Conservation (phyloP, 2,113 vertebrate genomes). For the Elanus axillaris region DNA sequence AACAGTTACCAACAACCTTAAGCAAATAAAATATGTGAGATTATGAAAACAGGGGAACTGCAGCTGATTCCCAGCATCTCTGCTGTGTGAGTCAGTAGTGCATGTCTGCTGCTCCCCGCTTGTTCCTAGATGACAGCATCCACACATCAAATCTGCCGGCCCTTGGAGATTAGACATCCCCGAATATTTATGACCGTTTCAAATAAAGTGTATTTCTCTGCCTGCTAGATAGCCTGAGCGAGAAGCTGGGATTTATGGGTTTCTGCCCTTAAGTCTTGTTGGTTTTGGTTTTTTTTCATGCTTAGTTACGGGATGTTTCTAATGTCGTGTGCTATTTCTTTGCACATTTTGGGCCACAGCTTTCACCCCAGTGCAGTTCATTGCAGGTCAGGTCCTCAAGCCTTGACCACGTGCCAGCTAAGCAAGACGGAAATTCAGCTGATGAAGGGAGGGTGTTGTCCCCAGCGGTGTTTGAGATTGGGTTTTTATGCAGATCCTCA, state of each 20-base stretch:
- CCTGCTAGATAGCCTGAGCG: neutral
- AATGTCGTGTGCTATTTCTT: rapidly evolving
- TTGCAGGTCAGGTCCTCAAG: neutral
- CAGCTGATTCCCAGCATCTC: conserved; percentile 17
- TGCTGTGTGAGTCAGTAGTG: conserved; percentile 17
- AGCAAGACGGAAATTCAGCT: neutral
- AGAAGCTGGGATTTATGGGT: neutral
- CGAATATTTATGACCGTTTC: neutral
- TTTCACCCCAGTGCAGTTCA: neutral
- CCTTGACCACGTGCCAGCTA: rapidly evolving
- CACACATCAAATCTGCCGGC: neutral
- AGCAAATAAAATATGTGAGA: conserved; percentile 51
- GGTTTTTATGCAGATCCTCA: neutral
- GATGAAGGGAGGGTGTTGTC: neutral
- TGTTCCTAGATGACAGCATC: conserved; percentile 34
- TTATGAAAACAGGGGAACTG: conserved; percentile 35
- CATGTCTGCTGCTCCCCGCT: neutral
- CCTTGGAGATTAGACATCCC: neutral
- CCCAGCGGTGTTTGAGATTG: rapidly evolving
- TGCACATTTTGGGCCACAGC: neutral
- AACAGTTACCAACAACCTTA: conserved; percentile 68
- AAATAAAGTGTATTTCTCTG: neutral
- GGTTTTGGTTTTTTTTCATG: neutral
- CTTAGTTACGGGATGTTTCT: rapidly evolving
- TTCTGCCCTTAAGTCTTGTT: neutral